Evolutionary conservation across 2,888 invertebrate species (phyloP).

Genomic region (Acanthacorydalis orientalis): DNA sequence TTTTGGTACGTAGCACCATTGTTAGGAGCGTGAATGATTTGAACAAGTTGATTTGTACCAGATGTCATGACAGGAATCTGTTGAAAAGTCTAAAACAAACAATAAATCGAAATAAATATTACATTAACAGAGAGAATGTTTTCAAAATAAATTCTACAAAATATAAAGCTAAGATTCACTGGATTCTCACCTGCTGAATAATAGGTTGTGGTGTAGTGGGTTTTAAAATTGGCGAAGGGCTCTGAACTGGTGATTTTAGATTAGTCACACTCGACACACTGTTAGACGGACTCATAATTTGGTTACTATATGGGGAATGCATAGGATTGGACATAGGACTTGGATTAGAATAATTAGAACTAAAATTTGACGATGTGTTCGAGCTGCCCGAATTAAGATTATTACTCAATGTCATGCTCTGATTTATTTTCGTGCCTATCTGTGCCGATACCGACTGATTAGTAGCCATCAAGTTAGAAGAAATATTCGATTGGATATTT

Average conservation of each 20-base stretch:
- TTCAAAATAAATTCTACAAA: background rate
- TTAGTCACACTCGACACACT: constrained; percentile 7
- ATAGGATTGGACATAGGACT: constrained; percentile 15
- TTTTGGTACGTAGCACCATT: constrained; percentile 7
- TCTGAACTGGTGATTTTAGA: constrained; percentile 4
- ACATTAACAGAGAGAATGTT: background rate
- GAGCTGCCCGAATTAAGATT: background rate
- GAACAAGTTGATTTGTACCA: constrained; percentile 8
- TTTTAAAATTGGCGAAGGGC: constrained; percentile 13
- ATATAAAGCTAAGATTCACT: background rate
- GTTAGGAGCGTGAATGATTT: constrained; percentile 8
- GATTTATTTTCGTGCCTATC: background rate
- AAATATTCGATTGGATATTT: constrained; percentile 2
- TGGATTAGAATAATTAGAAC: constrained; percentile 22
- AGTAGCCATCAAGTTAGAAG: background rate
- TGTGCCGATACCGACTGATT: background rate
- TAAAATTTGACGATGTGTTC: constrained; percentile 21
- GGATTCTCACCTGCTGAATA: constrained; percentile 17
- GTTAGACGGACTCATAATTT: constrained; percentile 8
- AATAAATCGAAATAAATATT: background rate
- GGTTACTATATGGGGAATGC: constrained; percentile 8
- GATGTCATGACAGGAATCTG: constrained; percentile 9
- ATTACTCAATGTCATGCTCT: background rate
- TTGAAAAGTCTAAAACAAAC: constrained; percentile 8
- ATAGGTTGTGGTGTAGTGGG: constrained; percentile 26